A percentile compares a stretch with the other conserved stretches of the same genome.
These are phyloP conservation scores for Amia ocellicauda DNA, from an alignment of 2,113 vertebrate genomes.

Conservation along the genomic window DNA sequence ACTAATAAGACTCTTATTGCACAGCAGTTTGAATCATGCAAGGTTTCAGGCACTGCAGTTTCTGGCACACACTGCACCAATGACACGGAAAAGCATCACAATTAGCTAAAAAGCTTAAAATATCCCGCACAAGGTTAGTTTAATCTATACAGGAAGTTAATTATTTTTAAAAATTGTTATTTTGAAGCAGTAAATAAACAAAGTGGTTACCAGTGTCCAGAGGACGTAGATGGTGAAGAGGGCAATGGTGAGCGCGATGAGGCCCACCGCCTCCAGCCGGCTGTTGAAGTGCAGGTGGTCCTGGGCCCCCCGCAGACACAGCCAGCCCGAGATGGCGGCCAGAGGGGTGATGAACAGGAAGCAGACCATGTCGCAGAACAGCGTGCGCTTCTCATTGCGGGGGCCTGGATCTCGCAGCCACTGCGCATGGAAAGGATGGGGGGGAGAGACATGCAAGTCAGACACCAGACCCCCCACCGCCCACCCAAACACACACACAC, in stretches of 20 bases:
- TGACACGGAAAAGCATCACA: too few species aligned
- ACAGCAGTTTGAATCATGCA: too few species aligned
- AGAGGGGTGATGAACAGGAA: slow-evolving; percentile 93
- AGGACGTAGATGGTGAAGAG: slow-evolving; percentile 97
- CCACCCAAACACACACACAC: not conserved
- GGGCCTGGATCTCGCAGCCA: slow-evolving; percentile 90
- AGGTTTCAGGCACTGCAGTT: not conserved
- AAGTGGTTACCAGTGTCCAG: slow-evolving; percentile 90
- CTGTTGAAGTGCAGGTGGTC: slow-evolving; percentile 90
- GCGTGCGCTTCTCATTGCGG: slow-evolving; percentile 86
- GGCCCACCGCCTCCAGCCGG: slow-evolving; percentile 87
- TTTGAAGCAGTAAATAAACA: too few species aligned
- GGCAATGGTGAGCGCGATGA: slow-evolving; percentile 92
- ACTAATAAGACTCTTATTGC: too few species aligned
- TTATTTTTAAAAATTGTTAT: too few species aligned
- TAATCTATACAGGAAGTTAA: too few species aligned
- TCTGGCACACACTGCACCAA: not conserved
- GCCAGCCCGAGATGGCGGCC: slow-evolving; percentile 91
- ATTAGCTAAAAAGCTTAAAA: too few species aligned
- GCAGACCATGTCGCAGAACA: slow-evolving; percentile 95
- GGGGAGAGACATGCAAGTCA: not conserved
- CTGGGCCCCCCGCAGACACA: slow-evolving; percentile 88
- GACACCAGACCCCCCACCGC: not conserved
- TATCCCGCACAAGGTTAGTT: too few species aligned
- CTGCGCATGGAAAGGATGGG: slow-evolving; percentile 47